Evolutionary conservation across 2,113 vertebrate genomes (phyloP).

Genomic region (Zonotrichia leucophrys): DNA sequence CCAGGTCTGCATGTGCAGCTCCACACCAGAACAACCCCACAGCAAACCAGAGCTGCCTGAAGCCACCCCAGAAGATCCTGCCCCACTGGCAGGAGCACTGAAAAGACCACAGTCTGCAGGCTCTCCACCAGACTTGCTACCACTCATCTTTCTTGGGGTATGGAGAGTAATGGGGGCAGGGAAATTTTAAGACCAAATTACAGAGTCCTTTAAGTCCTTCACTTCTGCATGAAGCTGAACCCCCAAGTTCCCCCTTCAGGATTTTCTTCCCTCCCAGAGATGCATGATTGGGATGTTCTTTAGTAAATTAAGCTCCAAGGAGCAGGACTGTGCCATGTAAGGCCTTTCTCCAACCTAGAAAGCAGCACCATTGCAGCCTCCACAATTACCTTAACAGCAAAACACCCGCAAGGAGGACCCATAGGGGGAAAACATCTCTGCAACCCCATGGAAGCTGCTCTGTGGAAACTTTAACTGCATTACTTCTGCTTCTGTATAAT

Average conservation of each 20-base stretch:
- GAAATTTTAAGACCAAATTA: not conserved
- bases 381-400: not conserved
- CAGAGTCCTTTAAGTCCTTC: not conserved
- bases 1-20: not conserved
- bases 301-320: not conserved
- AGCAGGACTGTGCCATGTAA: not conserved
- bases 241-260: not conserved
- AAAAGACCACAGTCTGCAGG: not conserved
- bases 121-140: not conserved
- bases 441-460: not conserved
- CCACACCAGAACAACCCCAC: not conserved
- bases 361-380: not conserved
- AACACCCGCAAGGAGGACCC: not conserved
- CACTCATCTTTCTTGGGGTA: not conserved
- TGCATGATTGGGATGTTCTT: not conserved
- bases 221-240: not conserved
- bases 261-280: not conserved
- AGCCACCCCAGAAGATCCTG: not conserved
- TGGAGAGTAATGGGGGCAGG: not conserved
- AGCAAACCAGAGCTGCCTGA: not conserved
- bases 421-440: not conserved
- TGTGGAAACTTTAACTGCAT: constrained; percentile 3
- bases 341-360: not conserved
- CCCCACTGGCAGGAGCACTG: not conserved
- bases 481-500: not conserved